These are phyloP conservation scores for Aegithalos caudatus DNA, from an alignment of 2,113 vertebrate species.

Conservation along the genomic window DNA sequence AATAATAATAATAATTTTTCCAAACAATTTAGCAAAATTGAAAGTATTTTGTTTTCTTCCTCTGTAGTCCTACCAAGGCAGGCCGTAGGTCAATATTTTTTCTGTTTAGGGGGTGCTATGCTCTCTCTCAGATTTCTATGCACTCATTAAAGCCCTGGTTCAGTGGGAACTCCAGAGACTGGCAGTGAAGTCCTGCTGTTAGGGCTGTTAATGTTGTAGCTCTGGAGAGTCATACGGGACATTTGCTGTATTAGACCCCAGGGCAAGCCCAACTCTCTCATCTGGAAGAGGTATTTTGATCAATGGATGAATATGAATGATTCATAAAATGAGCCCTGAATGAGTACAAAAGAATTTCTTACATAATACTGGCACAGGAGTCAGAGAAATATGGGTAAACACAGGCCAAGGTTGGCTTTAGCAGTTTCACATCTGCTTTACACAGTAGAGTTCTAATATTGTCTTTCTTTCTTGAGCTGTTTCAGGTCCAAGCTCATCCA, in stretches of 20 bases:
- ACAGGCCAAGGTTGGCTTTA: not conserved
- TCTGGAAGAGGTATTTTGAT: constrained; percentile 41
- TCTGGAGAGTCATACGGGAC: not conserved
- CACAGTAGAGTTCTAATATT: not conserved
- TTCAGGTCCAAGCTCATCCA: not conserved
- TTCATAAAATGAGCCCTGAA: not conserved
- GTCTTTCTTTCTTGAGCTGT: not conserved
- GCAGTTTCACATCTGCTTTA: not conserved
- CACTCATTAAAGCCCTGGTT: not conserved
- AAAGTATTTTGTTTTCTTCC: not conserved
- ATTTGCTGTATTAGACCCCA: constrained; percentile 12
- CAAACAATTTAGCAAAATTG: not conserved
- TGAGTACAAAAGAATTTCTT: not conserved
- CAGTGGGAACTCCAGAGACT: not conserved
- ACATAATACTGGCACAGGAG: not conserved
- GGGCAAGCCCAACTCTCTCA: not conserved
- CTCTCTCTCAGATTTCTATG: not conserved
- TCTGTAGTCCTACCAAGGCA: not conserved
- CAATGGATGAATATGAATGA: constrained; percentile 19
- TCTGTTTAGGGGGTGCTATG: not conserved
- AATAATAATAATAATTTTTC: constrained; percentile 3
- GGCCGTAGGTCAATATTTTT: not conserved
- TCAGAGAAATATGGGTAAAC: not conserved
- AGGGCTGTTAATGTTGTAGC: not conserved
- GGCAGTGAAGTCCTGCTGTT: not conserved